Evolutionary conservation across 1,140 invertebrate genomes (phyloP), one percentile per base, ranked within the genome.

Genomic region (Drosophila micromelanica): DNA sequence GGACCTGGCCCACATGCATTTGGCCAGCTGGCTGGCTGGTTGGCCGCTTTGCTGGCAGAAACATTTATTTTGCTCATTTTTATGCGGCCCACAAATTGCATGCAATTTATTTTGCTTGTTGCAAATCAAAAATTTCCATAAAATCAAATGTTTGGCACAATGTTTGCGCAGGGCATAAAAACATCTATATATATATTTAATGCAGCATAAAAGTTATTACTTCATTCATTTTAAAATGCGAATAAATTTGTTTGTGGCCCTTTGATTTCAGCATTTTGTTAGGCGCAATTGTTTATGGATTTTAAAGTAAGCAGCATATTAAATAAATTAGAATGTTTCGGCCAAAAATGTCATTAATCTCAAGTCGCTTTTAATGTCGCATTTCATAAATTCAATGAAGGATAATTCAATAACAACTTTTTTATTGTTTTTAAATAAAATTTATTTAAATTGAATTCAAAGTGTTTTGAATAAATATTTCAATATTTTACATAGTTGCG

Each of bases 101-200:
- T 78, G 72, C 82, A 86, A 86, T 86, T 86, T 86, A 86, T 86
- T 86, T 86, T 49, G 82, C 81, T 86, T 86, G 81, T 86, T 86
- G 84, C 81, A 86, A 87, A 86, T 86, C 82, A 86, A 82, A 86
- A 85, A 85, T 85, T 84, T 78, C 82, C 81, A 85, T 85, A 85
- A 85, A 81, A 79, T 76, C 76, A 85, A 85, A 86, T 86, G 78
- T 51, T 84, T 65, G 61, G 42, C 60, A 64, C 68, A 72, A 72
- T 72, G 69, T 73, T 72, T 72, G 59, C 59, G 30, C 27, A 55
- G 40, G 40, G 48, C 67, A 62, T 60, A 68, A 52, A 57, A 56
- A 67, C 27, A 52, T 11, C 23, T 46, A 78, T 76, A 79, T 11
- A 46, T 46, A 78, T 76, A 79, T 81, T 86, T 63, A 86, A 86